Evolutionary conservation across 2,888 invertebrate species (phyloP), one percentile per base, ranked within the genome.

Genomic region (Yponomeuta sedellus): DNA sequence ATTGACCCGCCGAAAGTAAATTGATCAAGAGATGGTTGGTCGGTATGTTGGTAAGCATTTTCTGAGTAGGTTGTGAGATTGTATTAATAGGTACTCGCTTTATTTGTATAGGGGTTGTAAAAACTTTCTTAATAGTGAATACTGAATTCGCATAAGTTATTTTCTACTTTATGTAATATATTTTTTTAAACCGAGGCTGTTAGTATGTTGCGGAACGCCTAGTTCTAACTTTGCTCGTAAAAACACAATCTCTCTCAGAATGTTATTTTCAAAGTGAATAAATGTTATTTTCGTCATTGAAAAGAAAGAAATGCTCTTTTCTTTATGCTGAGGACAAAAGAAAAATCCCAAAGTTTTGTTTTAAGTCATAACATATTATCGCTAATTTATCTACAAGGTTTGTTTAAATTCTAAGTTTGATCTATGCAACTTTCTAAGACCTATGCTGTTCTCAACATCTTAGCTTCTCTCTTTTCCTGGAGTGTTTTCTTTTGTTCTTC

Each of bases 381-480:
- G 10, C 28, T 59, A 59, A 59, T 44, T 19, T 59, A 56, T 66
- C 62, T 61, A 56, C 61, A 64, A 56, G 39, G 20, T 61, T 12
- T 40, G n/a, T 28, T 65, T 63, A 52, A 61, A 62, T 62, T 56
- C 19, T 57, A 64, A 39, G 44, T n/a, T 20, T n/a, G n/a, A 5
- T 22, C 28, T 34, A 34, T 61, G n/a, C 28, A 22, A 61, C 28
- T 61, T 61, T 61, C 73, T 34, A 1, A 34, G 34, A 34, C 34
- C 16, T 85, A 86, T 11, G 90, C 94, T 68, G 96, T 96, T 86
- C 98, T 93, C 74, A 98, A 93, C 94, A 98, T 94, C 91, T 97
- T 98, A 0, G 97, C 96, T 89, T 98, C 97, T 80, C 95, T 94
- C 79, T 94, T 94, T 80, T 97, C 97, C 86, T 96, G 94, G 66